Percentiles rank a stretch among this genome's conserved stretches.
phyloP scores from a whole-genome alignment of 2,797 vertebrate species.

The Streptopelia turtur region DNA sequence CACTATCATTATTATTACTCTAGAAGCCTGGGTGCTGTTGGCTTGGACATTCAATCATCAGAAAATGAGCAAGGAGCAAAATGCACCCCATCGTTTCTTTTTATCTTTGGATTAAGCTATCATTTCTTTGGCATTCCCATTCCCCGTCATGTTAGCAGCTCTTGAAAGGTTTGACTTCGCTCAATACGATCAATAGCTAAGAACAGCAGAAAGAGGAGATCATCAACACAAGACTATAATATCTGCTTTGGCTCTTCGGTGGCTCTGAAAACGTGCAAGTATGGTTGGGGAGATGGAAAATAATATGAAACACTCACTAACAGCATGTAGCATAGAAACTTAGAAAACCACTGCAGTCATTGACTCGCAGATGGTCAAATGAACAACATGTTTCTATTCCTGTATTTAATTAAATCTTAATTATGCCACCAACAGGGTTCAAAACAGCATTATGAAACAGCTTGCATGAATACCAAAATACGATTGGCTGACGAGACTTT shows the following conservation, averaged over 20 bases:
- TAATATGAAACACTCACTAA: conserved; percentile 65
- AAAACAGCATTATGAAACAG: conserved; percentile 73
- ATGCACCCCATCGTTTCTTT: neutral
- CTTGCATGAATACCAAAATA: conserved; percentile 46
- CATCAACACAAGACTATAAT: neutral
- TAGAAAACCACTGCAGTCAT: conserved; percentile 9
- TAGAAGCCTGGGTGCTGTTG: neutral
- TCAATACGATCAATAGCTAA: conserved; percentile 52
- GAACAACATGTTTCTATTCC: conserved; percentile 66
- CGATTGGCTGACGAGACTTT: conserved; percentile 65
- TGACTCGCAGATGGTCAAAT: conserved; percentile 41
- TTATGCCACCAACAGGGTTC: conserved; percentile 71
- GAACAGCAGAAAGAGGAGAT: conserved; percentile 35
- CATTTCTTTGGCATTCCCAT: neutral
- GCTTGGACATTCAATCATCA: neutral
- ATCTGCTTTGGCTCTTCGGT: conserved; percentile 59
- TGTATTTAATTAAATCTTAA: conserved; percentile 62
- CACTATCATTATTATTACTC: too few species aligned
- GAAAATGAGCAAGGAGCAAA: neutral
- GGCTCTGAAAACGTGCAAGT: conserved; percentile 54
- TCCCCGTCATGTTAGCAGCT: neutral
- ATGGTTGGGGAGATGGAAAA: conserved; percentile 57
- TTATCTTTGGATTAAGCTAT: neutral
- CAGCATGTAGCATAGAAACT: conserved; percentile 38
- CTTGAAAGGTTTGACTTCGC: neutral